Percentiles rank a stretch among this genome's conserved stretches.
These are phyloP conservation scores for Ornithoptera priamus DNA, from an alignment of 2,888 invertebrate species.

Conservation along the genomic window DNA sequence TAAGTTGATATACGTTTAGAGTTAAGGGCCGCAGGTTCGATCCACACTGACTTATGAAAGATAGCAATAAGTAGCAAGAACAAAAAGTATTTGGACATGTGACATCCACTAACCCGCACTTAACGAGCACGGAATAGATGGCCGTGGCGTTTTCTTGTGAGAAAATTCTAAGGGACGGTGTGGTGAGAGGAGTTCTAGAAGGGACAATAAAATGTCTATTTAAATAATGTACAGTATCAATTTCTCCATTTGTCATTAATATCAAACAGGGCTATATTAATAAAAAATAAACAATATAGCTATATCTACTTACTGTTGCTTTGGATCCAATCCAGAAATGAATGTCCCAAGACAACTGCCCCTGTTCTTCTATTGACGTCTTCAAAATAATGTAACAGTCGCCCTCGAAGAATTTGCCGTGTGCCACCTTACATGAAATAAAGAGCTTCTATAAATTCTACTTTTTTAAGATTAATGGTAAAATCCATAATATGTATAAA, in stretches of 20 bases:
- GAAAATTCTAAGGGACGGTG: too few species aligned
- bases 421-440: slow-evolving; percentile 79
- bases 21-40: too few species aligned
- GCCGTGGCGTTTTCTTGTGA: too few species aligned
- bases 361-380: slow-evolving; percentile 90
- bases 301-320: slow-evolving; percentile 86
- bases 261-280: not conserved
- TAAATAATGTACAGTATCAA: too few species aligned
- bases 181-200: too few species aligned
- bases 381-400: slow-evolving; percentile 99
- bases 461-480: not conserved
- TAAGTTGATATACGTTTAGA: too few species aligned
- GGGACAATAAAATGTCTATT: too few species aligned
- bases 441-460: not conserved
- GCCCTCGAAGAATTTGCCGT: slow-evolving; percentile 99
- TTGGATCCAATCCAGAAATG: slow-evolving; percentile 99
- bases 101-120: too few species aligned
- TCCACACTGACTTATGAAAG: too few species aligned
- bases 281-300: not conserved
- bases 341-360: slow-evolving; percentile 95
- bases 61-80: too few species aligned
- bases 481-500: not conserved
- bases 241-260: not conserved
- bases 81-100: too few species aligned
- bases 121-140: too few species aligned